These are phyloP conservation scores for Actinopyga echinites DNA, from an alignment of 53 echinoderm and acorn worm genomes.

Conservation along the genomic window DNA sequence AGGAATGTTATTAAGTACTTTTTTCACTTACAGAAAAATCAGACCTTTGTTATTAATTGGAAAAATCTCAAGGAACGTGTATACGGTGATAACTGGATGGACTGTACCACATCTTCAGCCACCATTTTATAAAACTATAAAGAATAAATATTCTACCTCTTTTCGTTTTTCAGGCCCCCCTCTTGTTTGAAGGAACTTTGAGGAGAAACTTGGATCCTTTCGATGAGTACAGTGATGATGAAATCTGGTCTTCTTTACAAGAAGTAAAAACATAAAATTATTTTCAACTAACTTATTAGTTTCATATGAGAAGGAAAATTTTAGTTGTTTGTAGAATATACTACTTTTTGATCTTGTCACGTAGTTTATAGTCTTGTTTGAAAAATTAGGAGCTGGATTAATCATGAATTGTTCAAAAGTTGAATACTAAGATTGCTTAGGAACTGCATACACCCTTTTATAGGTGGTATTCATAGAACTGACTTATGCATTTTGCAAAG, in stretches of 20 bases:
- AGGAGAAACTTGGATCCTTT: slow-evolving; percentile 91
- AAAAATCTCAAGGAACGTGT: no score
- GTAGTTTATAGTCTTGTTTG: neutral
- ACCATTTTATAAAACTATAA: neutral
- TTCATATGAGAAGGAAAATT: neutral
- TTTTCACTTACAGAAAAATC: no score
- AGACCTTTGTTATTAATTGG: no score
- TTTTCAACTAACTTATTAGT: neutral
- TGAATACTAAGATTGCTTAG: no score
- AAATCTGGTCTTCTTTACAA: slow-evolving; percentile 84
- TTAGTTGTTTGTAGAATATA: neutral
- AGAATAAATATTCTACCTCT: neutral
- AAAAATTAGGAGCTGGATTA: neutral
- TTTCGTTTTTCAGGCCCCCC: slow-evolving; percentile 71
- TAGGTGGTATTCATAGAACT: neutral
- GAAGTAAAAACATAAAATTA: slow-evolving; percentile 55
- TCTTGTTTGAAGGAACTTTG: slow-evolving; percentile 83
- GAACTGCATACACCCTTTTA: no score
- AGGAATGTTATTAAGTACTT: no score
- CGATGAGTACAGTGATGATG: slow-evolving; percentile 61
- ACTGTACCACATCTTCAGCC: neutral
- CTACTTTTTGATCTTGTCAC: neutral
- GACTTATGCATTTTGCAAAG: no score
- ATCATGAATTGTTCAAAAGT: neutral
- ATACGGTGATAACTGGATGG: no score